These are phyloP conservation scores for Perca schrenkii DNA, from an alignment of 2,113 vertebrate genomes.

Conservation along the genomic window DNA sequence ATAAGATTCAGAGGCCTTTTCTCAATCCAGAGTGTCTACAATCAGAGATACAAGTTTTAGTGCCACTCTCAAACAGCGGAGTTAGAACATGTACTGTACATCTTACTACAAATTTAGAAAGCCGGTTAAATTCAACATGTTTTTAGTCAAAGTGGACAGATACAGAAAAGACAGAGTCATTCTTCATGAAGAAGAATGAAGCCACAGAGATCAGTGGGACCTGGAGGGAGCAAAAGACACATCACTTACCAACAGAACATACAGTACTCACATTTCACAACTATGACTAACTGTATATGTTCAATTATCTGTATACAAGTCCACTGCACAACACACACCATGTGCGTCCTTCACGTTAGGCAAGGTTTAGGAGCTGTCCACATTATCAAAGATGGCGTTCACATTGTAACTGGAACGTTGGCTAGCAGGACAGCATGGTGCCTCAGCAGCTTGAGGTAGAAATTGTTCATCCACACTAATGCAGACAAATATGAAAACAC, in stretches of 20 bases:
- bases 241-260: conserved; percentile 53
- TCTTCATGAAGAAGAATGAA: conserved; percentile 49
- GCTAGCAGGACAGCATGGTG: background rate
- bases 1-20: background rate
- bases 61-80: conserved; percentile 30
- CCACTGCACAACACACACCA: background rate
- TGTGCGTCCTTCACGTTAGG: background rate
- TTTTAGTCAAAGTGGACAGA: conserved; percentile 61
- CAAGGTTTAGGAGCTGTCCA: background rate
- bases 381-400: no score
- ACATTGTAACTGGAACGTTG: background rate
- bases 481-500: background rate
- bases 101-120: conserved; percentile 21
- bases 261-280: background rate
- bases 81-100: conserved; percentile 28
- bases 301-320: background rate
- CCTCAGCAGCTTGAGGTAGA: background rate
- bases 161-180: conserved; percentile 29
- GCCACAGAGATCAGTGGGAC: conserved; percentile 74
- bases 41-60: background rate
- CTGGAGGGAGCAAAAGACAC: conserved; percentile 81
- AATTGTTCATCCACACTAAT: background rate
- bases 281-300: background rate
- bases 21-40: background rate
- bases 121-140: conserved; percentile 39